Evolutionary conservation across 2,797 vertebrate genomes (phyloP), one percentile per base, ranked within the genome.

Genomic region (Danio choprae): DNA sequence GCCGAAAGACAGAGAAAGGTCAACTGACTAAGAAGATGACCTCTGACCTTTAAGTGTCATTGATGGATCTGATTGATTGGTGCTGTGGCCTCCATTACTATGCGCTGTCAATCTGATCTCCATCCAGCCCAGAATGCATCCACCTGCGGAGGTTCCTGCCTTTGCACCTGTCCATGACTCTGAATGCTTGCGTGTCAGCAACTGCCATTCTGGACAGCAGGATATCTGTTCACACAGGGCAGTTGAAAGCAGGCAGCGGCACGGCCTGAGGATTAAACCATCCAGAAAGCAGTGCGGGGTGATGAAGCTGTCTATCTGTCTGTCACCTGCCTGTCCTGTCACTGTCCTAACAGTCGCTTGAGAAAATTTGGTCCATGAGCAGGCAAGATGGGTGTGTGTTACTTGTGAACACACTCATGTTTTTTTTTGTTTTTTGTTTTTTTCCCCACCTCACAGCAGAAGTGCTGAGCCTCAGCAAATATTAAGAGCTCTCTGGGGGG

Each of bases 21-120:
- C 87, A 89, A 74, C 85, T 69, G 83, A 89, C 86, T 84, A 82
- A 77, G 84, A 84, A 79, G 83, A 83, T 87, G 79, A 85, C 88
- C 81, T 87, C 86, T 86, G 81, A 84, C 81, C 81, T 64, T 16
- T 4, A 64, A 67, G 76, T 59, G 80, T 73, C 79, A 78, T 78
- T 83, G 80, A 81, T 77, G 59, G 77, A 86, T 80, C 74, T 69
- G 40, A 48, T 81, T 20, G 40, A 63, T 51, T 22, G 67, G 85
- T 90, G 85, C 89, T 82, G 87, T 65, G 22, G 80, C 87, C 87
- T 84, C 71, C 22, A 74, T 63, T 85, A 85, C 85, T 84, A 82
- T 84, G 56, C 85, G 87, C 76, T 86, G 86, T 90, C 88, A 89
- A 81, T 84, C 85, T 79, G 72, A 80, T 53, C 86, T 82, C 58